Evolutionary conservation across 2,113 vertebrate genomes (phyloP).

Genomic region (Gallinago media): DNA sequence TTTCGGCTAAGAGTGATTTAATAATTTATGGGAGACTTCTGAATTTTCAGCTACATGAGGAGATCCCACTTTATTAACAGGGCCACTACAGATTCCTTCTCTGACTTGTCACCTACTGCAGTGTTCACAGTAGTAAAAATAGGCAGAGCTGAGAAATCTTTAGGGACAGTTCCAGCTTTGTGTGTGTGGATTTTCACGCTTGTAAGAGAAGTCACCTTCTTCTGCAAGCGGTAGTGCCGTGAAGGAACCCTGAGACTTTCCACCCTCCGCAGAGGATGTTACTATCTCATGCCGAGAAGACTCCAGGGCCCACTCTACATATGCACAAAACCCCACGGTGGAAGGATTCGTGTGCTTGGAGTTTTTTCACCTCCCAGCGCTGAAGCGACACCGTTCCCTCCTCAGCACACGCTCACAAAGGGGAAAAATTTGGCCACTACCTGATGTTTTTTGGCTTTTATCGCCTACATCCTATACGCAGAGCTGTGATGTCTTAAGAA

Average conservation of each 20-base stretch:
- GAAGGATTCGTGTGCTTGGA: neutral
- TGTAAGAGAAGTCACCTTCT: slow-evolving; percentile 2
- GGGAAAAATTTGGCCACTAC: neutral
- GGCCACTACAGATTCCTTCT: neutral
- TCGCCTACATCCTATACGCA: neutral
- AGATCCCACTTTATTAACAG: neutral
- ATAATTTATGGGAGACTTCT: neutral
- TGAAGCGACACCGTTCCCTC: neutral
- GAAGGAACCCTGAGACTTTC: slow-evolving; percentile 5
- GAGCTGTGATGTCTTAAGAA: neutral
- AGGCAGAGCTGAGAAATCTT: slow-evolving; percentile 31
- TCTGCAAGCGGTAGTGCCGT: neutral
- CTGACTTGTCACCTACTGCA: neutral
- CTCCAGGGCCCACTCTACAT: neutral
- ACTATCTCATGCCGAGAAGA: neutral
- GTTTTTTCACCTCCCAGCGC: neutral
- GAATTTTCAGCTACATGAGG: slow-evolving; percentile 3
- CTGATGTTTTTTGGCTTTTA: neutral
- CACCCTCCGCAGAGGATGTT: neutral
- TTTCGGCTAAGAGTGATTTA: neutral
- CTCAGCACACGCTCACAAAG: neutral
- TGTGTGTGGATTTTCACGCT: neutral
- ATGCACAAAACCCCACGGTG: neutral
- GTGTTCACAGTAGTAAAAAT: slow-evolving; percentile 15
- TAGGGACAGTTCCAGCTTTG: neutral